Evolutionary conservation across 2,888 invertebrate genomes (phyloP).

Genomic region (Tetanocera ferruginea): DNA sequence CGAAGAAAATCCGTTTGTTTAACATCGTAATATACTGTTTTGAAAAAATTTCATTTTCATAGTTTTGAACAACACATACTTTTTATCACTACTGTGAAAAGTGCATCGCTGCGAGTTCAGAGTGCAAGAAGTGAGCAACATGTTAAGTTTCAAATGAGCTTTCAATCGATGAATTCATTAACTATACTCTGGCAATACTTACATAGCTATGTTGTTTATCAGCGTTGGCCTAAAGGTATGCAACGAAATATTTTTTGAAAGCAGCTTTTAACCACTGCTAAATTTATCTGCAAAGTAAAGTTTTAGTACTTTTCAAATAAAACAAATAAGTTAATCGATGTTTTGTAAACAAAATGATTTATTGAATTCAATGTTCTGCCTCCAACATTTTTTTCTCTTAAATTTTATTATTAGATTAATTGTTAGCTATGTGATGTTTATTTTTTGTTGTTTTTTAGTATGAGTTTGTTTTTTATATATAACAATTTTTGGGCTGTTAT

Average conservation of each 20-base stretch:
- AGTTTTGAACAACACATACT: too few relatives aligned
- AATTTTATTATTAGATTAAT: slow-evolving; percentile 6
- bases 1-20: too few relatives aligned
- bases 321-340: not conserved
- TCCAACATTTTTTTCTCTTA: not conserved
- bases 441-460: not conserved
- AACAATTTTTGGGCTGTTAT: not conserved
- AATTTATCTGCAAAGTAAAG: not conserved
- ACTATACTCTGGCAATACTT: too few relatives aligned
- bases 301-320: not conserved
- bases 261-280: not conserved
- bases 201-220: too few relatives aligned
- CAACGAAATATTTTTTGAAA: not conserved
- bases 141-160: not conserved
- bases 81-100: too few relatives aligned
- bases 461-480: too few relatives aligned
- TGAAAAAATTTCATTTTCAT: too few relatives aligned
- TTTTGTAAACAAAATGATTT: slow-evolving; percentile 25
- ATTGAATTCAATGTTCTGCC: slow-evolving; percentile 13
- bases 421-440: not conserved
- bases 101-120: too few relatives aligned
- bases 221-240: not conserved
- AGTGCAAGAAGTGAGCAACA: too few relatives aligned
- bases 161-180: too few relatives aligned
- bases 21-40: too few relatives aligned